phyloP scores from a whole-genome alignment of 2,113 vertebrate species.

The Aptenodytes forsteri region DNA sequence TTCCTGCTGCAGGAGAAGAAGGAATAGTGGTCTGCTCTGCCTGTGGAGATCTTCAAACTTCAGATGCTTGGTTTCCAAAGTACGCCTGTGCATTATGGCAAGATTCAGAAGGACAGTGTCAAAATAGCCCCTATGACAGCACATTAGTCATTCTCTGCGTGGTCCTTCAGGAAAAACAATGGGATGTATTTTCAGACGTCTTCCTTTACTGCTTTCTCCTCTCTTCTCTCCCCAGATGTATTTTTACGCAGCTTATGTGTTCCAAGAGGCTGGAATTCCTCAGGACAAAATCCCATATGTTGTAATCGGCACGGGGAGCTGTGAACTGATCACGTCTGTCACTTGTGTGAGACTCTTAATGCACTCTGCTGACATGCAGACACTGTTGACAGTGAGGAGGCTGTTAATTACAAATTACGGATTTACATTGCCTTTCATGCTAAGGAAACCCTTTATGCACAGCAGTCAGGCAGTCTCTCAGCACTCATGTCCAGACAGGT shows the following conservation, averaged over 20 bases:
- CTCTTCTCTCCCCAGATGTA: conserved; percentile 79
- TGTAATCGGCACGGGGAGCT: conserved; percentile 84
- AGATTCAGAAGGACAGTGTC: not conserved
- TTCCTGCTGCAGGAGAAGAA: not conserved
- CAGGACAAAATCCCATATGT: conserved; percentile 81
- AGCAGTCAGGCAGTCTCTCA: not conserved
- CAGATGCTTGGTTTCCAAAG: not conserved
- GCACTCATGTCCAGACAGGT: not conserved
- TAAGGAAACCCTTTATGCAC: not conserved
- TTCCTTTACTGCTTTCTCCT: not conserved
- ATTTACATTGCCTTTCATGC: not conserved
- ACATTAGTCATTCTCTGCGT: fast-evolving
- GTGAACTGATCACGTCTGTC: conserved; percentile 83
- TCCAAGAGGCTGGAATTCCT: conserved; percentile 84
- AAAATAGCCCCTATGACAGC: not conserved
- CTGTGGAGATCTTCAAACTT: not conserved
- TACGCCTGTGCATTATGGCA: not conserved
- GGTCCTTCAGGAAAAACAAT: not conserved
- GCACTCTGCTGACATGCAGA: not conserved
- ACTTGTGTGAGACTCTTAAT: conserved; percentile 82
- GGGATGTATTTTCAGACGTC: not conserved
- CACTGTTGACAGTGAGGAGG: not conserved
- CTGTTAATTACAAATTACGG: not conserved
- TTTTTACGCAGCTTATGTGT: conserved; percentile 86
- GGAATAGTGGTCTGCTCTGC: not conserved